Evolutionary conservation across 2,888 invertebrate species (phyloP), one percentile per base, ranked within the genome.

Genomic region (Colostygia pectinataria): DNA sequence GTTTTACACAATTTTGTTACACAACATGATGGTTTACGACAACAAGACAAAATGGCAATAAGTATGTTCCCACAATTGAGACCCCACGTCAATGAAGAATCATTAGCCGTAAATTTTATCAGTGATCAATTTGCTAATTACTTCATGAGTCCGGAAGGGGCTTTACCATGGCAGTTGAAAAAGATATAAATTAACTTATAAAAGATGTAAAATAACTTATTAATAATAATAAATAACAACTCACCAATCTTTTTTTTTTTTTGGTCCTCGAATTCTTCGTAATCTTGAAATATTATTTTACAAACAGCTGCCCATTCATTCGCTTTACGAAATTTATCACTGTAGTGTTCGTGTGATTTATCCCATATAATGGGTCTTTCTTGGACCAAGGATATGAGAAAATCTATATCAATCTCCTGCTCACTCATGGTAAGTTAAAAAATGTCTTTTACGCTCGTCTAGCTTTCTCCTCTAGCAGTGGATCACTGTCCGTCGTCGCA

Each of bases 41-140:
- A 56, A 53, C 39, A 51, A 49, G 53, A 51, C 34, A 55, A 51
- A 15, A 49, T 57, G 52, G 39, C 49, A 54, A 52, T 54, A 51
- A 57, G 42, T 57, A 53, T 13, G 39, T 55, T 56, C 52, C 48
- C 49, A 56, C 52, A 55, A 52, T 54, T 59, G 52, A 40, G 42
- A 53, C 50, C 48, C 47, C 47, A 18, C 9, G 9, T 25, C 44
- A 56, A 56, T 57, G 55, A 53, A 55, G 53, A 52, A 57, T 51
- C 55, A 55, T 54, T 52, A 57, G 39, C 52, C 40, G 51, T 25
- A 49, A 57, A 54, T 55, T 55, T 59, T 57, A 59, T 61, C 53
- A 59, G 61, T 55, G 44, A 61, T 54, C 42, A 56, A 53, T 61
- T 61, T 57, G 59, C 56, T 53, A 55, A 62, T 55, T 62, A 59